A percentile compares a stretch with the other conserved stretches of the same genome.
Evolutionary conservation across 2,888 invertebrate genomes (phyloP).

Genomic region (Rhopalosiphum nymphaeae): DNA sequence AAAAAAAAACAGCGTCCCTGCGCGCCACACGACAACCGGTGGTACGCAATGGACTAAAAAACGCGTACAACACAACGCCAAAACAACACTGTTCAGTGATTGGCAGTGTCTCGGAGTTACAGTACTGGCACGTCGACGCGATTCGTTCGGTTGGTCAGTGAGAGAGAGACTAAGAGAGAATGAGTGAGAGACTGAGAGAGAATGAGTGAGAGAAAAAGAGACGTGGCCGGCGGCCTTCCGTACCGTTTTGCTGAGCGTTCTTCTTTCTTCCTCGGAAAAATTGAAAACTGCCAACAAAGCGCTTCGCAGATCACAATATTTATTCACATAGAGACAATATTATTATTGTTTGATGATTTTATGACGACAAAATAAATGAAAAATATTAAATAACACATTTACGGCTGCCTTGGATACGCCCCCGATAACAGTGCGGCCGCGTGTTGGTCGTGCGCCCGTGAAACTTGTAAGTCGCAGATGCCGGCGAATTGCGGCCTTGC

Average conservation of each 20-base stretch:
- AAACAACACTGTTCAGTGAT: background rate
- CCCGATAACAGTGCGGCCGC: background rate
- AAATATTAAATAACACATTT: background rate
- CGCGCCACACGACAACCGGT: slow-evolving; percentile 8
- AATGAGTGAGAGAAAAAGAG: background rate
- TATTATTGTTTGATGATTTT: background rate
- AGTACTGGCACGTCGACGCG: background rate
- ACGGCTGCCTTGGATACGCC: background rate
- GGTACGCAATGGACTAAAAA: background rate
- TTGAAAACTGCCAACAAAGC: background rate
- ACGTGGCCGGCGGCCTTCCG: background rate
- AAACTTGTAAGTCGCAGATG: background rate
- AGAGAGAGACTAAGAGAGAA: too few species aligned
- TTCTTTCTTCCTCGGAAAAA: background rate
- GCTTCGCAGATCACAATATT: background rate
- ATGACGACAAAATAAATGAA: background rate
- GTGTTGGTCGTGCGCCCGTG: background rate
- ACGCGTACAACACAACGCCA: background rate
- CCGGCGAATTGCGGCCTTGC: background rate
- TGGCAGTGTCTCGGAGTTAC: background rate
- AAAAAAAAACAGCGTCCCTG: background rate
- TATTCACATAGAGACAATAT: background rate
- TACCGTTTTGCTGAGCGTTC: background rate
- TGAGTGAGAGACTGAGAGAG: too few species aligned
- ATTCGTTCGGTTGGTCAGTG: background rate